Base-by-base conservation (phyloP, 2,888 invertebrate species). In the Ceramica pisi region DNA sequence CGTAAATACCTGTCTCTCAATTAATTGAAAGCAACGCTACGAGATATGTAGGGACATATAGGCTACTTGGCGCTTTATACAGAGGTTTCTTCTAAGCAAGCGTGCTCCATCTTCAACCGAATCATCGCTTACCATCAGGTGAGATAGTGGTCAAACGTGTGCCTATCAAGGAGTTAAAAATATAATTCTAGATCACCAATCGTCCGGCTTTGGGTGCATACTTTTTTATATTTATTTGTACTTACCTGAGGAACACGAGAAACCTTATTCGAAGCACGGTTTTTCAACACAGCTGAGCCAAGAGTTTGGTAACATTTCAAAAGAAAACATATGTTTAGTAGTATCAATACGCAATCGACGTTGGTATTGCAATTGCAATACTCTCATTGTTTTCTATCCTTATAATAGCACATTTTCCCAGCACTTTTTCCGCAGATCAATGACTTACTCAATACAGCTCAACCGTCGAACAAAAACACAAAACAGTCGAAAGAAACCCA, bases 381-480 rank as follows among this genome's bases (percentile, higher is more conserved):
- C 26, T 16, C n/a, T 31, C 71, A 75, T 75, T 78, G 62, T 80
- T 61, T 56, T 80, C 57, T 35, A 51, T 14, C 48, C 1, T 57
- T 46, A 70, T 71, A 81, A 78, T n/a, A 63, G 1, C 23, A 64
- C 38, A 67, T 71, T 68, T 80, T 78, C 74, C 62, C 81, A 71
- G 60, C 59, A 38, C 60, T 67, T 69, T 77, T 82, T 46, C 53
- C 69, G 7, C 46, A 51, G 50, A 71, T 71, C 83, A 72, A 78
- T 72, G 62, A 67, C 71, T 85, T 77, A 80, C 83, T 63, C 67
- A 72, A 76, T 67, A 72, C 46, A 10, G 44, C 44, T 68, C 69
- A 76, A 75, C 51, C 35, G 10, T 31, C 0, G 35, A 57, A 41
- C 23, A 80, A 76, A 77, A 73, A 72, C 61, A 23, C 12, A 57